phyloP scores from a whole-genome alignment of 1,140 invertebrate species.

The Adelges cooleyi region DNA sequence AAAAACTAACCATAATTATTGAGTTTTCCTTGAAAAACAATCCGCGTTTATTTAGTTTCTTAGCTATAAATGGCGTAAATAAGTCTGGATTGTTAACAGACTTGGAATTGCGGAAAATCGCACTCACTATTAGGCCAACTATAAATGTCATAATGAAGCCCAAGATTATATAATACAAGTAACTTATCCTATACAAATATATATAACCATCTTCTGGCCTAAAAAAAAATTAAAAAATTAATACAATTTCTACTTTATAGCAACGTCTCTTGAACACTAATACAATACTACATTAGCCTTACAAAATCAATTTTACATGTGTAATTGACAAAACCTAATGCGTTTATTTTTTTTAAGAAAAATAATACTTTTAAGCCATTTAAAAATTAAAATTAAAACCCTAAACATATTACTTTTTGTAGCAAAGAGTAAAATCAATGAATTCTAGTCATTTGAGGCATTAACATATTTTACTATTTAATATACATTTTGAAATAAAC shows the following conservation, averaged over 20 bases:
- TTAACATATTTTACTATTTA: too few relatives aligned
- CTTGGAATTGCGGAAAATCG: slow-evolving; percentile 34
- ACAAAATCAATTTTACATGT: too few relatives aligned
- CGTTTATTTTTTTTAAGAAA: too few relatives aligned
- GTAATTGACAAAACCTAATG: too few relatives aligned
- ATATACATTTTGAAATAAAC: too few relatives aligned
- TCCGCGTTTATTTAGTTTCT: not conserved
- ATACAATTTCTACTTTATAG: not conserved
- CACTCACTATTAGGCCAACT: slow-evolving; percentile 51
- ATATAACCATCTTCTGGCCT: slow-evolving; percentile 42
- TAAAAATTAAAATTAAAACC: too few relatives aligned
- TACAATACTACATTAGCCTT: too few relatives aligned
- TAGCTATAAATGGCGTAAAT: slow-evolving; percentile 52
- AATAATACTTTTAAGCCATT: too few relatives aligned
- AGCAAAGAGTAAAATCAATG: too few relatives aligned
- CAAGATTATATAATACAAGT: slow-evolving; percentile 71
- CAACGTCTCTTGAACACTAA: too few relatives aligned
- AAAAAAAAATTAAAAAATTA: slow-evolving; percentile 3
- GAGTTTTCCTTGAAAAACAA: not conserved
- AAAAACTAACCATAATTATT: not conserved
- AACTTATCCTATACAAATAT: slow-evolving; percentile 66
- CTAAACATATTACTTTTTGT: too few relatives aligned
- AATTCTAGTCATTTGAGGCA: too few relatives aligned
- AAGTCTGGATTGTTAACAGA: slow-evolving; percentile 44
- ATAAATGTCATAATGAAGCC: slow-evolving; percentile 54